Percentiles rank a stretch among this genome's conserved stretches.
Evolutionary conservation across 2,113 vertebrate species (phyloP).

Genomic region (Pomatorhinus ruficollis): DNA sequence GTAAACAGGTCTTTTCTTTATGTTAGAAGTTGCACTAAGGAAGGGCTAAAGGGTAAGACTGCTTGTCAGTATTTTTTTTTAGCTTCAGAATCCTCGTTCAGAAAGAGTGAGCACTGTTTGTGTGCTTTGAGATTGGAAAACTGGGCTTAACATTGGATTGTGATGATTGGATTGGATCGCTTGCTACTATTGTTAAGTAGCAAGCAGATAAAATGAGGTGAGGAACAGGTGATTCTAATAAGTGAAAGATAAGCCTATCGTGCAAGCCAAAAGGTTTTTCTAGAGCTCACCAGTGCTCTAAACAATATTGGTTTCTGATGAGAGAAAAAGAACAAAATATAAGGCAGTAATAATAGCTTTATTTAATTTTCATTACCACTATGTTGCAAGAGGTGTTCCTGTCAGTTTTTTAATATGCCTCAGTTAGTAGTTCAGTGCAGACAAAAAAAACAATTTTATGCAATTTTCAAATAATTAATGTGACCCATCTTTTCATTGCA

Average conservation of each 20-base stretch:
- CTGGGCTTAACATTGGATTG: not conserved
- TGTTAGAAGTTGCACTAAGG: not conserved
- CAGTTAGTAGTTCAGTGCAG: not conserved
- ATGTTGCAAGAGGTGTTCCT: not conserved
- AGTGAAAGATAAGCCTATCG: not conserved
- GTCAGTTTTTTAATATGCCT: not conserved
- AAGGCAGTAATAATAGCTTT: not conserved
- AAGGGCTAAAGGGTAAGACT: not conserved
- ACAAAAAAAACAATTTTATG: not conserved
- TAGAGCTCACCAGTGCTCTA: not conserved
- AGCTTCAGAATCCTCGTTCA: not conserved
- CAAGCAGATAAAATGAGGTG: not conserved
- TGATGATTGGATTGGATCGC: not conserved
- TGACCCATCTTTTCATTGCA: not conserved
- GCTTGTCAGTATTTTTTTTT: not conserved
- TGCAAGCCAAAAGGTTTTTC: not conserved
- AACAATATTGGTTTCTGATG: not conserved
- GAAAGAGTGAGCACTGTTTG: not conserved
- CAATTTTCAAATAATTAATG: not conserved
- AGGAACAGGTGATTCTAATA: not conserved
- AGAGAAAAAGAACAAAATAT: not conserved
- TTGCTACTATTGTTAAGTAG: not conserved
- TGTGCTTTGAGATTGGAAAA: not conserved
- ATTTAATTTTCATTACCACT: conserved; percentile 7
- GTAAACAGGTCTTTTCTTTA: not conserved